Base-by-base conservation (phyloP, 2,113 vertebrate genomes). In the Struthio camelus region DNA sequence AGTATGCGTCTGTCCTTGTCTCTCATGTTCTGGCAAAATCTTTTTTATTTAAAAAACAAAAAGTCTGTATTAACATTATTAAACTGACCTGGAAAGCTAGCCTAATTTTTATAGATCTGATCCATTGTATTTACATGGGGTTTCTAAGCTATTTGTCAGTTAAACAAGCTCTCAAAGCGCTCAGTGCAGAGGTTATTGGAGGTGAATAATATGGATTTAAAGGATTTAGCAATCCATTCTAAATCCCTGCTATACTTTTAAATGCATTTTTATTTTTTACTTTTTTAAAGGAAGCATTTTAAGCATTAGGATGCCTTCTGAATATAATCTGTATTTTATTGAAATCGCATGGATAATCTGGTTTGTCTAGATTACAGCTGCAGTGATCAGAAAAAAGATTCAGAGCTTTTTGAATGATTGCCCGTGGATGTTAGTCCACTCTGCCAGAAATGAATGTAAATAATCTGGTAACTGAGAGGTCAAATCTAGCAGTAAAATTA, bases 161-260 rank as follows among this genome's bases (percentile, higher is more conserved):
- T 91, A 94, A 93, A 95, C 70, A 77, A 46, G 65, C 80, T 80
- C 79, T 93, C 82, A 83, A 69, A 93, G 67, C 85, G 59, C 94
- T 94, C 78, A 89, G 75, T 61, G 23, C 46, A 91, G 87, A 85
- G 94, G 97, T 96, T 97, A 96, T 93, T 95, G 88, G 88, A 91
- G 95, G 94, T 97, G 95, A 97, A 97, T 95, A 96, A 94, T 86
- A 77, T 89, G 91, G 97, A 84, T 95, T 97, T 96, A 90, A 91
- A 76, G 95, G 96, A 93, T 97, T 96, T 96, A 94, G 94, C 91
- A 95, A 96, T 97, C 95, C 91, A 91, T 80, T 92, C 85, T 81
- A 93, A 97, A 97, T 96, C 95, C 71, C 56, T 78, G 90, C 67
- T 96, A 89, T 87, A 89, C 73, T 96, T 97, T 65, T 36, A 93